Evolutionary conservation across 1,140 invertebrate genomes (phyloP), one percentile per base, ranked within the genome.

Genomic region (Brachionus manjavacas): DNA sequence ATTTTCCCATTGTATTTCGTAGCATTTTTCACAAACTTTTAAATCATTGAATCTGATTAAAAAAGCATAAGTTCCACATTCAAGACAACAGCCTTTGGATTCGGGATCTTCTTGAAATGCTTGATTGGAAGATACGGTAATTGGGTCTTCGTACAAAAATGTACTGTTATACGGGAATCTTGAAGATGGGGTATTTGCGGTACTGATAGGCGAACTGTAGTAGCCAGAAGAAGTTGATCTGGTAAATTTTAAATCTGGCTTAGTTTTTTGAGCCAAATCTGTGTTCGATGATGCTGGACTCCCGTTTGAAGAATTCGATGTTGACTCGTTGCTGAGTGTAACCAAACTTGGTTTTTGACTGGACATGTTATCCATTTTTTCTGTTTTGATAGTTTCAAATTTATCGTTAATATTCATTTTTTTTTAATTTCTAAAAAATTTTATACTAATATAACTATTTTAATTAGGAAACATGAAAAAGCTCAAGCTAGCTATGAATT

Each of bases 1-100:
- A 60, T 64, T 68, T 81, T 81, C 35, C 79, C 79, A 81, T 60
- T 81, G 79, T 20, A 64, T 81, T 39, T 81, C 49, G 20, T 64
- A 43, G 31, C 79, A 81, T 39, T 64, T 60, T 25, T 81, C 79
- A 28, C 79, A 81, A 14, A 81, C 25, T 4, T 64, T 25, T 28
- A 81, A 23, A 8, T 81, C 79, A 14, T 81, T 60, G 25, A 60
- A 81, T 64, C 41, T 64, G n/a, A 64, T 81, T 11, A 81, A 46
- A 81, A 64, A 81, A 43, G 79, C 20, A 35, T 64, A 81, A 11
- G 49, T 20, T 4, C 79, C 79, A 68, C 79, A 81, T 43, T 81
- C 79, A 39, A 81, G 39, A 12, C 79, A 81, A 64, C 79, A 81
- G 14, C 79, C 49, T 25, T 76, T 76, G 16, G 41, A 72, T 72